Evolutionary conservation across 2,888 invertebrate genomes (phyloP).

Genomic region (Apeira syringaria): DNA sequence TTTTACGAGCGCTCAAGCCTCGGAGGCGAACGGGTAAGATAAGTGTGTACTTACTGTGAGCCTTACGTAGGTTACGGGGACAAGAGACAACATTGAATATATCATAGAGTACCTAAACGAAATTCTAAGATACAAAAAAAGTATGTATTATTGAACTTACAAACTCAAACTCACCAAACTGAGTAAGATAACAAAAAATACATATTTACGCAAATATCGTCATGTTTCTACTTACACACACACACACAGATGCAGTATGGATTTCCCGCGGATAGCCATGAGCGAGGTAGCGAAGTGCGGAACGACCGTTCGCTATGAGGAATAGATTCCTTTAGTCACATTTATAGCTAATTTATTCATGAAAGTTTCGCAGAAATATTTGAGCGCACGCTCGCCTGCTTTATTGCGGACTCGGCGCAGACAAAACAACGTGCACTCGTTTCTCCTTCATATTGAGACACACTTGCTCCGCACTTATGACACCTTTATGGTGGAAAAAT

Average conservation of each 20-base stretch:
- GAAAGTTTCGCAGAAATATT: constrained; percentile 80
- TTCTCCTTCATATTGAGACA: constrained; percentile 48
- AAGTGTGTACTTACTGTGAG: constrained; percentile 30
- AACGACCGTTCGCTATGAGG: constrained; percentile 43
- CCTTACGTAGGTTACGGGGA: constrained; percentile 22
- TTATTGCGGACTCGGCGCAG: constrained; percentile 59
- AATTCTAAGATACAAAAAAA: background rate
- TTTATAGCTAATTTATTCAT: constrained; percentile 84
- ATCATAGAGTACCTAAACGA: background rate
- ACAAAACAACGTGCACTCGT: constrained; percentile 50
- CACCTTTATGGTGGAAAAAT: constrained; percentile 37
- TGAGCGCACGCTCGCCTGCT: constrained; percentile 61
- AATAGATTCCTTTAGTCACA: constrained; percentile 80
- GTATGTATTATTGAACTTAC: no score
- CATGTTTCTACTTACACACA: background rate
- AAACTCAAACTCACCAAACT: no score
- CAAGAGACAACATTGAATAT: constrained; percentile 25
- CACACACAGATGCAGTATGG: constrained; percentile 5
- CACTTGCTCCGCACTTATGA: constrained; percentile 38
- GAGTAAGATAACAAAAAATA: no score
- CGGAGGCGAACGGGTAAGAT: constrained; percentile 52
- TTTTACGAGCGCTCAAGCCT: constrained; percentile 67
- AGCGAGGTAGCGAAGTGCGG: constrained; percentile 22
- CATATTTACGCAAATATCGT: no score
- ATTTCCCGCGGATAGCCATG: constrained; percentile 15